These are phyloP conservation scores for Pomphorhynchus laevis DNA, from an alignment of 1,140 invertebrate species.

Conservation along the genomic window DNA sequence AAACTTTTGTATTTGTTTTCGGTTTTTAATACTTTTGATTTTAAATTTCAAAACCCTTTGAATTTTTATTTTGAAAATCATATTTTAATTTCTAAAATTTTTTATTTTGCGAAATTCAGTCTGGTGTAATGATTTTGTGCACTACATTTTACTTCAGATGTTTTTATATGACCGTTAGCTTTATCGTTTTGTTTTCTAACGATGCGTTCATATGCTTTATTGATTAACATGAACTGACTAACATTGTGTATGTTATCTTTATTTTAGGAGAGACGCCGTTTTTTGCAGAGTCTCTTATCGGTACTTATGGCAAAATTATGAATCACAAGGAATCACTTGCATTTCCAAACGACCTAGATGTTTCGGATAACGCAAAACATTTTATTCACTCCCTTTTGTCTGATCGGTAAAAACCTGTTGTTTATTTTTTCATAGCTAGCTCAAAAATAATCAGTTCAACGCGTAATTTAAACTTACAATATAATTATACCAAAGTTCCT, in stretches of 20 bases:
- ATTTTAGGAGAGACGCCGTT: slow-evolving; percentile 64
- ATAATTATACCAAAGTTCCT: no score
- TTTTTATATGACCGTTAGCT: background rate
- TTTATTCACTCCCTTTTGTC: slow-evolving; percentile 67
- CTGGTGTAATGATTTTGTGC: no score
- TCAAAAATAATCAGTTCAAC: no score
- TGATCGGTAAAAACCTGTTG: slow-evolving; percentile 38
- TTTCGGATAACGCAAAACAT: slow-evolving; percentile 52
- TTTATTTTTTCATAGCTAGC: no score
- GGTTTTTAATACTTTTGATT: no score
- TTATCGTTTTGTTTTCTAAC: background rate
- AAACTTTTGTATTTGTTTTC: no score
- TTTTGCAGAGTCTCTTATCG: slow-evolving; percentile 80
- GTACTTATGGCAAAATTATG: slow-evolving; percentile 96
- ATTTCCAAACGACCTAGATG: slow-evolving; percentile 68
- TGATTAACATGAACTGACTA: slow-evolving; percentile 1
- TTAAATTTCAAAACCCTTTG: no score
- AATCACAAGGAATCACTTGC: slow-evolving; percentile 70
- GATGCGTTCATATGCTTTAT: background rate
- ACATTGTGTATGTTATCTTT: slow-evolving; percentile 3
- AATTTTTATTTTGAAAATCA: no score
- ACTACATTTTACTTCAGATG: no score
- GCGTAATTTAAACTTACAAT: no score
- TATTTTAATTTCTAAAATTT: no score
- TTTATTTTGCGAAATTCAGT: no score